Conservation (phyloP, 2,888 invertebrate species). For the Griposia aprilina region DNA sequence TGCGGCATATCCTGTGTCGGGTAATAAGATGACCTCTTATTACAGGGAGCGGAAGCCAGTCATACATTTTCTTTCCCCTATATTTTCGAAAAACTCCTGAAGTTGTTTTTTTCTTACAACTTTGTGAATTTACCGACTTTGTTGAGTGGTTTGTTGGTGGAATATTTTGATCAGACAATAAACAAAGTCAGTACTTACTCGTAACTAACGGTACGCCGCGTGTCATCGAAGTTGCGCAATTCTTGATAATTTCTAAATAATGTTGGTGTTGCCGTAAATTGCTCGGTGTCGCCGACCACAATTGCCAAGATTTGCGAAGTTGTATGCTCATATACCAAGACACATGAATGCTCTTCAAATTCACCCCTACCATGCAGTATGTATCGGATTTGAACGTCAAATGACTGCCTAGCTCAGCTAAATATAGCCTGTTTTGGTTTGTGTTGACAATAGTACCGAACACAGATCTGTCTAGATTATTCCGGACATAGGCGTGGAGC, state of each 20-base stretch:
- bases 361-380: background rate
- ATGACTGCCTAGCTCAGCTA: background rate
- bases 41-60: background rate
- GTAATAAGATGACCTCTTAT: background rate
- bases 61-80: background rate
- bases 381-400: background rate
- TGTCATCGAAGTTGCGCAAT: background rate
- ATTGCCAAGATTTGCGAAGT: too few relatives aligned
- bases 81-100: too few relatives aligned
- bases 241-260: background rate
- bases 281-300: background rate
- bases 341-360: too few relatives aligned
- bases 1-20: background rate
- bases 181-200: background rate
- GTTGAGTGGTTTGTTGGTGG: background rate
- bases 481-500: slow-evolving; percentile 51
- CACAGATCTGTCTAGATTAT: slow-evolving; percentile 64
- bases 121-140: background rate
- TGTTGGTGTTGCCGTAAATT: background rate
- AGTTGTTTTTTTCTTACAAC: background rate
- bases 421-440: slow-evolving; percentile 32
- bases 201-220: background rate
- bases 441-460: slow-evolving; percentile 56
- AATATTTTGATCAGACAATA: background rate
- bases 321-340: too few relatives aligned